Conservation (phyloP, 2,113 vertebrate genomes). For the Cyanocitta stelleri region DNA sequence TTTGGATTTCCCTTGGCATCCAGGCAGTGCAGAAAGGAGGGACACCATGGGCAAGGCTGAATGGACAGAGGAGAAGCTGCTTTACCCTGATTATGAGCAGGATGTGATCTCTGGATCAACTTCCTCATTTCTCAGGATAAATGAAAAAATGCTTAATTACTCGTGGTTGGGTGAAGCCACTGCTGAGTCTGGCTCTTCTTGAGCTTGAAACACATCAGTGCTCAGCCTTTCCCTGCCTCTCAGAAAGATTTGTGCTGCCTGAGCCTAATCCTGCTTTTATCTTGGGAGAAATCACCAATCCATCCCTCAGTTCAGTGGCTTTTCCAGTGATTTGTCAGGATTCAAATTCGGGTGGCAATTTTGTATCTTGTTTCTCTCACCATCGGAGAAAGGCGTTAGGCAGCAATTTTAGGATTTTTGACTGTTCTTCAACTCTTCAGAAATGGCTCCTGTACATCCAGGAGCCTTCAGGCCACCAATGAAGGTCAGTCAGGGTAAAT, state of each 20-base stretch:
- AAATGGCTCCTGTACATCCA: not conserved
- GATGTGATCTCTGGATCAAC: not conserved
- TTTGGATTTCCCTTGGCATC: constrained; percentile 60
- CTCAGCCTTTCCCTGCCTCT: accelerated
- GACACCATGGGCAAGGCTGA: not conserved
- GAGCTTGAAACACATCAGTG: not conserved
- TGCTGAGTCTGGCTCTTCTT: not conserved
- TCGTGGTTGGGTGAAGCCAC: not conserved
- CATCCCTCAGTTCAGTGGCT: not conserved
- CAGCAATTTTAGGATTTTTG: not conserved
- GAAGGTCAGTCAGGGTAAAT: not conserved
- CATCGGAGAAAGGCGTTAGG: not conserved
- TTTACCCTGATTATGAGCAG: not conserved
- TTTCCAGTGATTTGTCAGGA: not conserved
- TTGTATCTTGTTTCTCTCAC: not conserved
- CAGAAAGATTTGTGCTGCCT: not conserved
- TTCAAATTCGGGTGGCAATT: not conserved
- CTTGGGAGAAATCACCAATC: not conserved
- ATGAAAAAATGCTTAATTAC: not conserved
- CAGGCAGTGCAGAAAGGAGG: not conserved
- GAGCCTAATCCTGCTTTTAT: not conserved
- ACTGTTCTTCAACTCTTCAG: not conserved
- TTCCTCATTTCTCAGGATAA: not conserved
- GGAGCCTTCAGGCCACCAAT: accelerated
- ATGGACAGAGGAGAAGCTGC: not conserved